Base-by-base conservation (phyloP, 2,888 invertebrate species). In the Chouioia cunea region DNA sequence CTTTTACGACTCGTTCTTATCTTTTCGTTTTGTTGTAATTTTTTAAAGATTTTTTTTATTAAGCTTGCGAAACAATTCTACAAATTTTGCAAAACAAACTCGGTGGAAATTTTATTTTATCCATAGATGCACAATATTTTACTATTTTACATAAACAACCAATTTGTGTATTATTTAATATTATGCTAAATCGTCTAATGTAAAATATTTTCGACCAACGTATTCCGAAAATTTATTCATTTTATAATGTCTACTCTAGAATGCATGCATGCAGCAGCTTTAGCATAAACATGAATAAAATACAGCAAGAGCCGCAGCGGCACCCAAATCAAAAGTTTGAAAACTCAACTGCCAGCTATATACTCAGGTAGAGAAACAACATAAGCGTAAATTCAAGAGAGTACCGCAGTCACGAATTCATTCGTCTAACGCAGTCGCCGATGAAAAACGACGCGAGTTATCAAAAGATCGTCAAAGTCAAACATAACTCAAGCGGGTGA, bases 201-300 rank as follows among this genome's bases (percentile, higher is more conserved):
- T 1, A 36, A 65, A 48, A 50, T 14, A 16, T 57, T 57, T 57
- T 56, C 27, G 23, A 27, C 27, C 47, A 52, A 44, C 52, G n/a
- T 18, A 62, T 8, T 52, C 62, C 10, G 14, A 2, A 47, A 27
- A 27, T 27, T 1, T 16, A 27, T 46, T 16, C 23, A 14, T 27
- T 47, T 36, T 62, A 56, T 48, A 57, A 56, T 27, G 12, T 52
- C 20, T 18, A 27, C 23, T 56, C 63, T 68, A 16, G 46, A 44
- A 62, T 44, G 56, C 56, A 63, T 63, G 15, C 50, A 63, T 68
- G 57, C 52, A 68, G 57, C 23, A 63, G 18, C 50, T 57, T 27
- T 57, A 60, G 62, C 48, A 48, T 62, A 62, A 63, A 23, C 46
- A 52, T 63, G 56, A 48, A 50, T 62, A 68, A 68, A 57, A 57